Evolutionary conservation across 1,140 invertebrate genomes (phyloP), one percentile per base, ranked within the genome.

Genomic region (Wasmannia auropunctata): DNA sequence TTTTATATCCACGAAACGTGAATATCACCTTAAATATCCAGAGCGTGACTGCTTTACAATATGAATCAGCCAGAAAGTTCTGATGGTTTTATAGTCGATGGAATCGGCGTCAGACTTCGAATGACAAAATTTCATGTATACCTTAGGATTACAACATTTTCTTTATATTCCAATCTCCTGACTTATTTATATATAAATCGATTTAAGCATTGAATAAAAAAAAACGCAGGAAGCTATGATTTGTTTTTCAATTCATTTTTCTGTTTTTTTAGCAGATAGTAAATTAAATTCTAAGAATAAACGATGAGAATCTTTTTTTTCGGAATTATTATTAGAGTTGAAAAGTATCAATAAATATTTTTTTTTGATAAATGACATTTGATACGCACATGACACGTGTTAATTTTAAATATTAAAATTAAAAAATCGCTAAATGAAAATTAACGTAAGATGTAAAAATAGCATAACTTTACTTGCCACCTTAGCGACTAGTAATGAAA

Each of bases 21-120:
- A 75, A 75, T 75, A 62, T 62, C 74, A 62, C 74, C 74, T 76
- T 76, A 76, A 76, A 76, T 62, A 43, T 43, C 22, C 74, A 19
- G 22, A 40, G 54, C 34, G 74, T 60, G 70, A 75, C 72, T 76
- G 56, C 10, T 62, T 76, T 74, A 54, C 70, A 31, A 49, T 74
- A 76, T 76, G 25, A 76, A 76, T 76, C 54, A 62, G 37, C 10
- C 14, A 43, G 19, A 62, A 76, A 76, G 6, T 28, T 60, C 25
- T 19, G 8, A 40, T 62, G 16, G 37, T 76, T 40, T n/a, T 76
- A 76, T 28, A 37, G 62, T 62, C 19, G 22, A 75, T 40, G 51
- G 58, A 62, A 76, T 76, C 14, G 54, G 51, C 49, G 25, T 74
- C 31, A 76, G 5, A 76, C 22, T 76, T 76, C 25, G 25, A 25